Evolutionary conservation across 92 coral and sea anemone species (phyloP), one percentile per base, ranked within the genome.

Genomic region (Heteractis magnifica): DNA sequence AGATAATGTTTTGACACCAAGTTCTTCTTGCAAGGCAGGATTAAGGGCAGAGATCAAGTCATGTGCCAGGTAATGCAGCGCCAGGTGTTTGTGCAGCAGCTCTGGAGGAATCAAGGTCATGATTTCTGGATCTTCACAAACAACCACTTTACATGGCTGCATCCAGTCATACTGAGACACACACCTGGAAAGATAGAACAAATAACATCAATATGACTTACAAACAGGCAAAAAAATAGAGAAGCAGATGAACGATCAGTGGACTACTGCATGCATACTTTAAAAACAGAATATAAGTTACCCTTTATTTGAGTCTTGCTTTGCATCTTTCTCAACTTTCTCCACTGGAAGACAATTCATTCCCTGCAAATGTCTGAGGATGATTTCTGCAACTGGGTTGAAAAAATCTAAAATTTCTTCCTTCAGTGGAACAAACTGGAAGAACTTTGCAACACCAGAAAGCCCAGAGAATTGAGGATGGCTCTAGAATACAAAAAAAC

Each of bases 361-460:
- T 52, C 93, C 91, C 80, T 91, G 91, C 15, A 95, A 89, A 51
- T 89, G 87, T 62, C 85, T 90, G 9, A 91, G 86, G 20, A 95
- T 92, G 13, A 87, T 87, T 15, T 89, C 89, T 8, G 98, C 94
- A 26, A 95, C 97, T 51, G 98, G 98, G 52, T 91, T 83, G 71
- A 95, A 95, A 84, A 95, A 95, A 73, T 91, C 97, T 56, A 89
- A 68, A 21, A 95, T 93, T 88, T 95, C 98, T 18, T 95, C 93
- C 60, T 95, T 94, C 77, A 95, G 86, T 13, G 98, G 98, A 16
- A 95, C 94, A 75, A 91, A 95, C 52, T 93, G 97, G 49, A 95
- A 88, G 75, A 88, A 92, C 34, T 87, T 83, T 81, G 87, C 89
- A 68, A 93, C 76, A 13, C 94, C 89, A 49, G 94, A 81, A 20